A percentile compares a stretch with the other conserved stretches of the same genome.
Conservation (phyloP, 2,113 vertebrate species). For the Oenanthe melanoleuca region DNA sequence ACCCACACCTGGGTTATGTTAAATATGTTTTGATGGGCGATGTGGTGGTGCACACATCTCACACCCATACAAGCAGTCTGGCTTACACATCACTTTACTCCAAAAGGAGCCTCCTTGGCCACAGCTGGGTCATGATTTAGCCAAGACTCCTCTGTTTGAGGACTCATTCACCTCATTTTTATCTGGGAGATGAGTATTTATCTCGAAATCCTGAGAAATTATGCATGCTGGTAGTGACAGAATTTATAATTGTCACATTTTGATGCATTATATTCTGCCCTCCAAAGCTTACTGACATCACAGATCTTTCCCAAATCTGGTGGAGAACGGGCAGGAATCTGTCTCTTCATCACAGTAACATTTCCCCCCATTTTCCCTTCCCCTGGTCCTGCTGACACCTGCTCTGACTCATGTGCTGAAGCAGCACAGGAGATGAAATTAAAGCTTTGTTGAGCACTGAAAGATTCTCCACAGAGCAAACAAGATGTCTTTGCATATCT, state of each 20-base stretch:
- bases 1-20: background rate
- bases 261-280: background rate
- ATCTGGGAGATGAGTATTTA: background rate
- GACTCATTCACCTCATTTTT: background rate
- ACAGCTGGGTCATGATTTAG: background rate
- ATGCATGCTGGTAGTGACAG: background rate
- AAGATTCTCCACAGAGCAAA: background rate
- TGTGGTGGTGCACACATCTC: background rate
- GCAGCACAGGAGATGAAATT: background rate
- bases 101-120: background rate
- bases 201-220: background rate
- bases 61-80: background rate
- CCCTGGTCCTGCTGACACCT: background rate
- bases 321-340: background rate
- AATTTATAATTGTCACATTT: background rate
- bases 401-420: slow-evolving; percentile 14
- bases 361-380: background rate
- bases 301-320: background rate
- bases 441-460: background rate
- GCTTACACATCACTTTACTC: background rate
- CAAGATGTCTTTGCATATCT: background rate
- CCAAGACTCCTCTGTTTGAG: background rate
- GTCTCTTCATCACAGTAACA: background rate
- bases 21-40: background rate
- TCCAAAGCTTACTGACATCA: background rate